phyloP scores from a whole-genome alignment of 1,140 invertebrate species.

The Panulirus ornatus region DNA sequence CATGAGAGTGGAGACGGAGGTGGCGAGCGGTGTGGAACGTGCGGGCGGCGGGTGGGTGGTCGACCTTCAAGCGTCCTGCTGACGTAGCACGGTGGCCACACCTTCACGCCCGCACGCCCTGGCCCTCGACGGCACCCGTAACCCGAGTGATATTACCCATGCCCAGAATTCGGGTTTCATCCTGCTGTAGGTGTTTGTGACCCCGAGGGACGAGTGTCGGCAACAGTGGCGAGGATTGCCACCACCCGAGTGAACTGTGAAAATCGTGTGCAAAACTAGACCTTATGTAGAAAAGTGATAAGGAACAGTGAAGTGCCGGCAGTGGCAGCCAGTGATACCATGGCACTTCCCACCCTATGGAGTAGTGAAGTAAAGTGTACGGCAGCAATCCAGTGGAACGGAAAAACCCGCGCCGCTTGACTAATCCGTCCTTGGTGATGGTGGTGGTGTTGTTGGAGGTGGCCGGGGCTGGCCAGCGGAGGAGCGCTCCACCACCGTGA shows the following conservation, averaged over 20 bases:
- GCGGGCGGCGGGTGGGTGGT: constrained; percentile 12
- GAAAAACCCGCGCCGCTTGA: constrained; percentile 47
- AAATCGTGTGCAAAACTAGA: background rate
- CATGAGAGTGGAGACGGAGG: background rate
- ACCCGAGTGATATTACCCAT: background rate
- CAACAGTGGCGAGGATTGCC: background rate
- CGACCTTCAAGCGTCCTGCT: constrained; percentile 53
- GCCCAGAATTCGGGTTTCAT: background rate
- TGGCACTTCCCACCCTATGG: background rate
- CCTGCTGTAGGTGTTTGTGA: background rate
- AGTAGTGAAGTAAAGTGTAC: constrained; percentile 46
- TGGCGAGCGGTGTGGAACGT: constrained; percentile 4
- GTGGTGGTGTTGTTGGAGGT: constrained; percentile 12
- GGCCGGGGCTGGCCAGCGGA: background rate
- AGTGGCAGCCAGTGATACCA: background rate
- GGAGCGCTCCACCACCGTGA: too few relatives aligned
- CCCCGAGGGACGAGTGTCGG: background rate
- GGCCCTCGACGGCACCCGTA: background rate
- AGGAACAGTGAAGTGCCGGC: constrained; percentile 4
- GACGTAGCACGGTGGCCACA: background rate
- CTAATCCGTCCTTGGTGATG: constrained; percentile 37
- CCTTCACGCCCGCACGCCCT: background rate
- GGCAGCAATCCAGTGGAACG: constrained; percentile 8
- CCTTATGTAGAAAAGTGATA: constrained; percentile 24
- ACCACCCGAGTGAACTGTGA: background rate